Conservation (phyloP, 1,140 invertebrate genomes). For the Habropoda laboriosa region DNA sequence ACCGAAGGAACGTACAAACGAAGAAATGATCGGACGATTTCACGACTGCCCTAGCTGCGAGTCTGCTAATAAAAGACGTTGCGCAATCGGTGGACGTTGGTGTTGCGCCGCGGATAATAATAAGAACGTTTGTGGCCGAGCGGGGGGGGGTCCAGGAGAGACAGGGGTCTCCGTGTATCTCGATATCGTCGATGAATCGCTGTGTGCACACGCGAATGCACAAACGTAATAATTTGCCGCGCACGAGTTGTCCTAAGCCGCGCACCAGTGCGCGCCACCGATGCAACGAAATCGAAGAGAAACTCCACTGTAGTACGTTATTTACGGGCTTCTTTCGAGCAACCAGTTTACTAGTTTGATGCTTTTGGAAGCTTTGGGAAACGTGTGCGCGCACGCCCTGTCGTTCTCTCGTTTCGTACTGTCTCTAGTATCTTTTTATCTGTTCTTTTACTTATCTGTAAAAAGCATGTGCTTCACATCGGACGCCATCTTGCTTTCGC, state of each 20-base stretch:
- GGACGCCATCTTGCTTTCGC: not conserved
- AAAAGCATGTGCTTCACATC: not conserved
- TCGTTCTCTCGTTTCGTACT: not conserved
- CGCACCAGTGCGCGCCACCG: constrained; percentile 38
- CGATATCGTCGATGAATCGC: constrained; percentile 38
- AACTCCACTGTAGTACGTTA: constrained; percentile 34
- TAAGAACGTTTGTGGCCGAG: constrained; percentile 51
- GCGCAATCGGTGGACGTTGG: constrained; percentile 63
- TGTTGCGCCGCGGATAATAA: constrained; percentile 72
- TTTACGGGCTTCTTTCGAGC: constrained; percentile 11
- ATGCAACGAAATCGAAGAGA: constrained; percentile 48
- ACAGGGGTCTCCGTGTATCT: constrained; percentile 2
- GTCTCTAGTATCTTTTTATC: not conserved
- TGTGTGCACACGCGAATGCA: constrained; percentile 36
- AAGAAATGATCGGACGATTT: constrained; percentile 67
- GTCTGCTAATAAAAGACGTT: constrained; percentile 75
- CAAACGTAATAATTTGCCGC: constrained; percentile 54
- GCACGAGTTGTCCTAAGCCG: constrained; percentile 41
- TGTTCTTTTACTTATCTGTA: not conserved
- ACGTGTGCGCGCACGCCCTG: too few species aligned
- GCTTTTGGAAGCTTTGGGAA: not conserved
- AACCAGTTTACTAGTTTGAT: constrained; percentile 9
- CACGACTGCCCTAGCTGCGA: constrained; percentile 55
- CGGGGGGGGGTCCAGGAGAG: constrained; percentile 1
- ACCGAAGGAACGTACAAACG: constrained; percentile 40